Evolutionary conservation across 2,888 invertebrate species (phyloP), one percentile per base, ranked within the genome.

Genomic region (Corythucha ciliata): DNA sequence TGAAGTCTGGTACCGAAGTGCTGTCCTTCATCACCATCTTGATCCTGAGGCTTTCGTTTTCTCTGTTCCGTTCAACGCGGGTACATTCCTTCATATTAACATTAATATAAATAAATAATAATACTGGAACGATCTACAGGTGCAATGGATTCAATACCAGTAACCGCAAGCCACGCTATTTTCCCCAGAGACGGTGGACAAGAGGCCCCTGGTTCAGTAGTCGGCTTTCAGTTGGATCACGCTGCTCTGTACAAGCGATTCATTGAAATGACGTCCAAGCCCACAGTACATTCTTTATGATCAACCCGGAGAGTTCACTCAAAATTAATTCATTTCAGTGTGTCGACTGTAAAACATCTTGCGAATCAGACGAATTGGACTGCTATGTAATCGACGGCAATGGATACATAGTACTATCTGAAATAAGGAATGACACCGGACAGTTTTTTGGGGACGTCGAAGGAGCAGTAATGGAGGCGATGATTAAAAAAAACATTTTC

Each of bases 371-470:
- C 24, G 72, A 74, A 37, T 72, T 81, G 58, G 80, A 83, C 57
- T 94, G 93, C 65, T 93, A 84, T 66, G 74, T 94, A n/a, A 74
- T 94, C 34, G 94, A 94, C 66, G 86, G 84, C 66, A 89, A 90
- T 62, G 94, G 91, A 0, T 94, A 90, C 66, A 74, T 91, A 6
- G 76, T 93, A 1, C 72, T 88, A 8, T 79, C 87, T 0, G 76
- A 79, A 60, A 72, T 78, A 18, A 69, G 73, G 27, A 72, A 75
- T 32, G 74, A 83, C 44, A 83, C 83, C 1, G 92, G 93, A 0
- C 74, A 74, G 60, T 93, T 94, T 70, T 89, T 93, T 66, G 93
- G 93, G 0, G 81, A 81, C 56, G 72, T 86, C 22, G 80, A 86
- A 59, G 81, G 81, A 10, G 78, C 81, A 27, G 78, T 91, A 2